Base-by-base conservation (phyloP, 92 coral and sea anemone genomes). In the Actinostola sp. region DNA sequence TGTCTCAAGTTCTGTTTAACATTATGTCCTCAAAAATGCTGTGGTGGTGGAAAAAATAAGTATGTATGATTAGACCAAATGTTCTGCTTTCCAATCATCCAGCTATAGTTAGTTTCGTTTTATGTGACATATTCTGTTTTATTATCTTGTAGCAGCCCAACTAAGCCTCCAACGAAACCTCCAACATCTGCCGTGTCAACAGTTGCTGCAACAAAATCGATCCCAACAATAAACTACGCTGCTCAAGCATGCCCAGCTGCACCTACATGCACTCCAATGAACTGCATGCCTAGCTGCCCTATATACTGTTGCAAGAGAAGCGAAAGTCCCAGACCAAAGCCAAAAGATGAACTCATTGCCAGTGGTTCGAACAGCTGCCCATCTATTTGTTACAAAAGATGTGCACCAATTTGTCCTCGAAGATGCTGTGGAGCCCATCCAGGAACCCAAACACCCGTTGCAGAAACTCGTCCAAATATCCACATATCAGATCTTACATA, bases 371-470 rank as follows among this genome's bases (percentile, higher is more conserved):
- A 66, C 10, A 72, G 65, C 39, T 95, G 99, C 55, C 95, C 95
- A 14, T 45, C 63, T 15, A 62, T 92, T 46, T 95, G 99, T 77
- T 91, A 60, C 72, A 55, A 31, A n/a, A 43, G 52, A 23, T 95
- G 99, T 58, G 89, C 87, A 11, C 81, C 63, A 12, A 76, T 64
- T 17, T 95, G 99, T 25, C 99, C 97, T 28, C 76, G 95, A 43
- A 80, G 99, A 34, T 95, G 99, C 65, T 95, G 99, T 50, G 99
- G 96, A 1, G 97, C 99, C 19, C 88, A 89, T 58, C 89, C 89
- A 58, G 21, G 71, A 1, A 58, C 60, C 57, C 51, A 66, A 25
- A 41, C 63, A 13, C 0, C 24, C 31, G 31, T 53, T 23, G 60
- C 35, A 20, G 70, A 55, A 27, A 74, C 62, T n/a, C 83, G 90